These are phyloP conservation scores for Propithecus coquereli DNA, from an alignment of 2,113 vertebrate species.

Conservation along the genomic window DNA sequence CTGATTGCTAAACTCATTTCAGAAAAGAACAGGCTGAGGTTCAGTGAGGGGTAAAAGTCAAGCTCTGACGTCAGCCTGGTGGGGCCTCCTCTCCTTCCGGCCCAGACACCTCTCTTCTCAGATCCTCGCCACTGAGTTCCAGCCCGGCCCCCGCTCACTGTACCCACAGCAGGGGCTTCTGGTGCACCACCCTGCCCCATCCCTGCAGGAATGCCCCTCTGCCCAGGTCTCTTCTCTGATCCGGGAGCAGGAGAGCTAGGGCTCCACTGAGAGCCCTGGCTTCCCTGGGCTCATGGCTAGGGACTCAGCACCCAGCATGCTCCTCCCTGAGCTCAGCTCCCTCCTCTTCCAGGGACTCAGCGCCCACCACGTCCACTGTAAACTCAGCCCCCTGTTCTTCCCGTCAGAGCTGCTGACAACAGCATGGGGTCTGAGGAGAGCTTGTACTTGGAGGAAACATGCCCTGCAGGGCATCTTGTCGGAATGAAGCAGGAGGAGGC, in stretches of 20 bases:
- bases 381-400: not conserved
- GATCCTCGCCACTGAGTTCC: not conserved
- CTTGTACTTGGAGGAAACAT: too few relatives aligned
- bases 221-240: not conserved
- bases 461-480: too few relatives aligned
- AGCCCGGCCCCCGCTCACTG: not conserved
- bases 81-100: too few relatives aligned
- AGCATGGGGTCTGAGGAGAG: too few relatives aligned
- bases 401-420: not conserved
- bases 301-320: too few relatives aligned
- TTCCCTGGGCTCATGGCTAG: not conserved
- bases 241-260: not conserved
- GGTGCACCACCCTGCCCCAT: not conserved
- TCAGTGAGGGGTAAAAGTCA: not conserved
- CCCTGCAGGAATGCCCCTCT: not conserved
- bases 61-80: not conserved
- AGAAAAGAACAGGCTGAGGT: not conserved
- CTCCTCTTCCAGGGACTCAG: not conserved
- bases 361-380: not conserved
- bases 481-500: too few relatives aligned
- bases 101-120: not conserved
- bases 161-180: not conserved
- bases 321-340: not conserved
- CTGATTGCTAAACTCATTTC: not conserved
- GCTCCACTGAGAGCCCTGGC: not conserved